A percentile compares a stretch with the other conserved stretches of the same genome.
Evolutionary conservation across 2,113 vertebrate species (phyloP).

Genomic region (Indri indri): DNA sequence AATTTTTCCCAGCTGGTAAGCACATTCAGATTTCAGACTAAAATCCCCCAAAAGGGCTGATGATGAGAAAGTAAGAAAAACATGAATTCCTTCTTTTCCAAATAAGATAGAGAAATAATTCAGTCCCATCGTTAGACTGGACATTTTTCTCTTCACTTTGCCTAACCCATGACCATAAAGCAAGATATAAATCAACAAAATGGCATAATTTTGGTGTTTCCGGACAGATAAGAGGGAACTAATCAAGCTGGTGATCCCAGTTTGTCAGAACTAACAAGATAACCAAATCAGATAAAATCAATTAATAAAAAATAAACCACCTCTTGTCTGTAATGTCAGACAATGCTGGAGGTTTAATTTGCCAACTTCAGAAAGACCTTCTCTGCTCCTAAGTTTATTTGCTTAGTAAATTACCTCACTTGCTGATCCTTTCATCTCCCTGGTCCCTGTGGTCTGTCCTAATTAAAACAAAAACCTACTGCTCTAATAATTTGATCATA

Average conservation of each 20-base stretch:
- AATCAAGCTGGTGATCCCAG: conserved; percentile 5
- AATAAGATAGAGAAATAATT: neutral
- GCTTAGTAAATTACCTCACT: conserved; percentile 35
- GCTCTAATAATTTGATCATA: conserved; percentile 51
- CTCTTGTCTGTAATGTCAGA: neutral
- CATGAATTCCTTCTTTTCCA: conserved; percentile 33
- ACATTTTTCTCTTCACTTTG: neutral
- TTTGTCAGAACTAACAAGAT: conserved; percentile 51
- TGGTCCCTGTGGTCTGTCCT: neutral
- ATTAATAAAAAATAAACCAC: neutral
- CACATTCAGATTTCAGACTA: conserved; percentile 60
- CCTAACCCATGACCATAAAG: neutral
- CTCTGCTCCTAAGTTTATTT: neutral
- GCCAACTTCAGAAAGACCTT: conserved; percentile 7
- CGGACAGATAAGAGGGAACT: neutral
- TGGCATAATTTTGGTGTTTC: neutral
- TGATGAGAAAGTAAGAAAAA: conserved; percentile 24
- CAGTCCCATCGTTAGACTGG: neutral
- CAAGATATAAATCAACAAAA: neutral
- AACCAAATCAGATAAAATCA: conserved; percentile 47
- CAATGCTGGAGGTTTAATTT: conserved; percentile 32
- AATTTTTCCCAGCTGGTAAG: conserved; percentile 66
- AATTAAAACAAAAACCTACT: conserved; percentile 64
- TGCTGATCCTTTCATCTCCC: neutral
- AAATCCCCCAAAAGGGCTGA: neutral